Percentiles rank a stretch among this genome's conserved stretches.
Evolutionary conservation across 2,113 vertebrate species (phyloP).

Genomic region (Limanda limanda): DNA sequence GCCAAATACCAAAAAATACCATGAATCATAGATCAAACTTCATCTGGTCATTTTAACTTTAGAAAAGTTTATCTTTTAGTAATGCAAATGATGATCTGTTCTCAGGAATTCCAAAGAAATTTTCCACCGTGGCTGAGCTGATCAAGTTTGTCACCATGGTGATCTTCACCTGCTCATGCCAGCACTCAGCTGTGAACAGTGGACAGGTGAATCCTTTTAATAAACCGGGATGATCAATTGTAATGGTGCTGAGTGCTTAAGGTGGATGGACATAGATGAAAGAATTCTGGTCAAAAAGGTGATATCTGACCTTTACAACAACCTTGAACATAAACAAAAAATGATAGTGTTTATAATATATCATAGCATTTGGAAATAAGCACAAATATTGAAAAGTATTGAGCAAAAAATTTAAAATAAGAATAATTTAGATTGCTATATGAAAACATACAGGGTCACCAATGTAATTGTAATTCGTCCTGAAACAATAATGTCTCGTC

Average conservation of each 20-base stretch:
- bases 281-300: background rate
- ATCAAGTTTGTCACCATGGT: constrained; percentile 77
- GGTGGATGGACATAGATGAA: too few species aligned
- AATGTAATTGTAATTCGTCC: too few species aligned
- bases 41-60: too few species aligned
- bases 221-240: background rate
- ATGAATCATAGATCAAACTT: too few species aligned
- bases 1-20: background rate
- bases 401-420: background rate
- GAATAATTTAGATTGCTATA: too few species aligned
- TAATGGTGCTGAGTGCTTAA: background rate
- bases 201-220: constrained; percentile 68
- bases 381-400: background rate
- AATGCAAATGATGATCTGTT: background rate
- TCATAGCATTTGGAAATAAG: background rate
- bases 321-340: background rate
- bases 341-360: background rate
- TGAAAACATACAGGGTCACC: too few species aligned
- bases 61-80: background rate
- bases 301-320: background rate
- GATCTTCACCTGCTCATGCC: constrained; percentile 67
- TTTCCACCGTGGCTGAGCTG: constrained; percentile 43
- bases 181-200: constrained; percentile 68
- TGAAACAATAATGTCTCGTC: too few species aligned
- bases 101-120: constrained; percentile 63